Percentiles rank a stretch among this genome's conserved stretches.
phyloP scores from a whole-genome alignment of 2,888 invertebrate species.

The Dastarcus helophoroides region DNA sequence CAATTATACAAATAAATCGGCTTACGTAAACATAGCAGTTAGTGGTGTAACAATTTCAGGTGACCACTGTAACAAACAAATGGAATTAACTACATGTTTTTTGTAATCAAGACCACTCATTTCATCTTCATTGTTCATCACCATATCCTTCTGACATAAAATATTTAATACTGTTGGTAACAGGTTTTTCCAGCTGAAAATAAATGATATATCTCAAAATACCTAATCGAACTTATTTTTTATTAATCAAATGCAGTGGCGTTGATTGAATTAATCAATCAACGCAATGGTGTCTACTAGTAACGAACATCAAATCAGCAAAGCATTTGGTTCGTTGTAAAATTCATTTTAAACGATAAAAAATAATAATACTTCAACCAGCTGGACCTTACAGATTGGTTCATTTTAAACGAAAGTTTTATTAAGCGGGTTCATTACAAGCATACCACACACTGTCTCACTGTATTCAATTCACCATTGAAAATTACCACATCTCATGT shows the following conservation, averaged over 20 bases:
- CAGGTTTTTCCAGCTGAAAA: constrained; percentile 54
- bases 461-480: too few relatives aligned
- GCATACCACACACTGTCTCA: too few relatives aligned
- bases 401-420: too few relatives aligned
- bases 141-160: constrained; percentile 40
- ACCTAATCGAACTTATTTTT: background rate
- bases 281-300: too few relatives aligned
- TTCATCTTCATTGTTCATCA: constrained; percentile 47
- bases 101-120: constrained; percentile 50
- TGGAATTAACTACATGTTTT: constrained; percentile 44
- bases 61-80: constrained; percentile 51
- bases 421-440: too few relatives aligned
- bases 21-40: constrained; percentile 56
- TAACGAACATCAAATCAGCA: too few relatives aligned
- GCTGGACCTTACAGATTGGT: too few relatives aligned
- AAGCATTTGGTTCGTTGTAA: too few relatives aligned
- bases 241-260: background rate
- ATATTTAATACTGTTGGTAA: constrained; percentile 50
- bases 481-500: too few relatives aligned
- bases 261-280: too few relatives aligned
- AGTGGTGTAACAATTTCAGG: constrained; percentile 49
- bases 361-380: too few relatives aligned
- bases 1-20: constrained; percentile 11
- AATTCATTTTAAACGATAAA: too few relatives aligned
- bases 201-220: background rate